phyloP scores from a whole-genome alignment of 2,113 vertebrate species.

The Cairina moschata region DNA sequence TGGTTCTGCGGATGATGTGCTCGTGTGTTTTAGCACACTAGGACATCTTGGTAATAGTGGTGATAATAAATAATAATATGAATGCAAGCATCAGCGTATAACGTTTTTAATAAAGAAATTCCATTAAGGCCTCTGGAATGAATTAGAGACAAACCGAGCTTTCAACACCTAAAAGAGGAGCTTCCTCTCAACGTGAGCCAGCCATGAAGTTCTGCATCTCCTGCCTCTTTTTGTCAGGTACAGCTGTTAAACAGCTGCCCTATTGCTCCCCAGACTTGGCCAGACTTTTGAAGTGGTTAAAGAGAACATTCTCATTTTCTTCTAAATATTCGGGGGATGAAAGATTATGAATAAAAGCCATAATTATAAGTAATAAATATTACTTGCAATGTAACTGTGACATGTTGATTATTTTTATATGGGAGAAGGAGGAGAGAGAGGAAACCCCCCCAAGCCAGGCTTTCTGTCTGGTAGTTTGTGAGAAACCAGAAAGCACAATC shows the following conservation, averaged over 20 bases:
- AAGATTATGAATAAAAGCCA: background rate
- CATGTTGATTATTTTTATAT: background rate
- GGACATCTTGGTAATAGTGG: too few relatives aligned
- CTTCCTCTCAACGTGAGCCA: background rate
- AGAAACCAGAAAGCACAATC: background rate
- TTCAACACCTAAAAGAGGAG: background rate
- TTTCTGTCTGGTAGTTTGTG: background rate
- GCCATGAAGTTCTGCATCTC: background rate
- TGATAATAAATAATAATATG: background rate
- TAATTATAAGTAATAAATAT: background rate
- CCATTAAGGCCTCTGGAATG: background rate
- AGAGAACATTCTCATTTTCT: background rate
- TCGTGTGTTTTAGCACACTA: accelerated
- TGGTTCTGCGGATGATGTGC: background rate
- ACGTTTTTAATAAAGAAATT: background rate
- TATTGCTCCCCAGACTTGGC: background rate
- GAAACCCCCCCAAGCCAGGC: background rate
- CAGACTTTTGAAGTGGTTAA: background rate
- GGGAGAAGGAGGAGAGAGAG: background rate
- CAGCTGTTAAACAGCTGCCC: background rate
- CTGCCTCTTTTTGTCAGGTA: background rate
- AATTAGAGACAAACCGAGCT: background rate
- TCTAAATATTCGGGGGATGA: background rate
- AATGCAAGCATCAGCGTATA: accelerated
- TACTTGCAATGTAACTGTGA: background rate